Conservation (phyloP, 2,113 vertebrate species). For the Tinamus guttatus region DNA sequence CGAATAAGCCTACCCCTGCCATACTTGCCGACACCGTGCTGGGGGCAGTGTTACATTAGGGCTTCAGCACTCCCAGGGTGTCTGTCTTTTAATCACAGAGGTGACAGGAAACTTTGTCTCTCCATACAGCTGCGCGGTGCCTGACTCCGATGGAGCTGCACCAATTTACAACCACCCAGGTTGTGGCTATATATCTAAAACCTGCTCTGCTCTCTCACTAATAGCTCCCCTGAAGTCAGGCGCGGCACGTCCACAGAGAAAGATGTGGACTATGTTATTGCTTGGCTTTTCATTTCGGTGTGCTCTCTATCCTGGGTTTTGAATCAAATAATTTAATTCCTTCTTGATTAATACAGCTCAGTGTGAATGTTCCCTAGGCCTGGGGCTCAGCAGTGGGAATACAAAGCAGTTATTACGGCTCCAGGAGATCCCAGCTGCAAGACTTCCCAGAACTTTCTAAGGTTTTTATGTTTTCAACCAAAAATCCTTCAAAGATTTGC, state of each 20-base stretch:
- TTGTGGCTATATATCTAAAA: neutral
- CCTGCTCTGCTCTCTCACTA: neutral
- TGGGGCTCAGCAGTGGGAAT: neutral
- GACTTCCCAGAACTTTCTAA: neutral
- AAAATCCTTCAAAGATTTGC: neutral
- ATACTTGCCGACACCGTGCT: neutral
- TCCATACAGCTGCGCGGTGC: neutral
- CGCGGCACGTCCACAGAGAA: neutral
- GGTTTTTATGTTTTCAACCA: neutral
- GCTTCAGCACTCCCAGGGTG: neutral
- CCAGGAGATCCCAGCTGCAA: neutral
- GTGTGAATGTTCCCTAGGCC: neutral
- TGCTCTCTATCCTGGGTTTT: neutral
- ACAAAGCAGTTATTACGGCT: neutral
- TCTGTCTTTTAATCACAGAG: neutral
- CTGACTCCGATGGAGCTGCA: neutral
- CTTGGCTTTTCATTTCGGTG: neutral
- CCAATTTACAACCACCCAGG: neutral
- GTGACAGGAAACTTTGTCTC: neutral
- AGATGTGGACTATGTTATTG: neutral
- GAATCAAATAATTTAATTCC: neutral
- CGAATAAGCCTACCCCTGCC: neutral
- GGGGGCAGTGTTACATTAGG: neutral
- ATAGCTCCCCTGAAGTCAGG: neutral
- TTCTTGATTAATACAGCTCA: neutral